phyloP scores from a whole-genome alignment of 2,888 invertebrate genomes.

The Halictus ligatus region DNA sequence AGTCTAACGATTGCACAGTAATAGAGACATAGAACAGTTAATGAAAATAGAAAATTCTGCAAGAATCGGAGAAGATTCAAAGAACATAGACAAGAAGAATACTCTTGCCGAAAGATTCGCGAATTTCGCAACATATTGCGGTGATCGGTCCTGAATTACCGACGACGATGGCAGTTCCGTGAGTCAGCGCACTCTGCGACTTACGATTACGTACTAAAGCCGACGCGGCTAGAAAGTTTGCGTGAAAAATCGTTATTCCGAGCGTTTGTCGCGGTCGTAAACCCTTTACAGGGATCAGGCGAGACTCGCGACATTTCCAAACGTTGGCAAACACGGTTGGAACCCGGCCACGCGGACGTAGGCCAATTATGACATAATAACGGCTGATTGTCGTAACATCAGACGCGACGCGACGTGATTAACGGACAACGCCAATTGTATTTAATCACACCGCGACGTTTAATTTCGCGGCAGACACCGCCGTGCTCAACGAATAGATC shows the following conservation, averaged over 20 bases:
- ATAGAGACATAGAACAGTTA: not conserved
- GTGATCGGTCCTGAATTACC: constrained; percentile 51
- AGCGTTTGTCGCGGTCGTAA: not conserved
- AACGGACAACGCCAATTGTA: not conserved
- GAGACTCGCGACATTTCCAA: not conserved
- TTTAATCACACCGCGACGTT: not conserved
- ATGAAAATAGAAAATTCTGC: not conserved
- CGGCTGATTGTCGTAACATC: constrained; percentile 1
- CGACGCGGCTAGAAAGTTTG: not conserved
- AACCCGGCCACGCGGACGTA: constrained; percentile 22
- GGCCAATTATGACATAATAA: constrained; percentile 35
- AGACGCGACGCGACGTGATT: not conserved
- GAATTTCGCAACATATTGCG: not conserved
- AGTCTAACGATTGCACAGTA: not conserved
- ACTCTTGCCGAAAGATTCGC: not conserved
- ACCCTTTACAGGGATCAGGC: not conserved
- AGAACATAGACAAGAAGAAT: not conserved
- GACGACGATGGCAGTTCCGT: constrained; percentile 41
- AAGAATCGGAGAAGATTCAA: not conserved
- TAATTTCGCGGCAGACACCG: not conserved
- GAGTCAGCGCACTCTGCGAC: constrained; percentile 54
- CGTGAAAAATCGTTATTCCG: constrained; percentile 1
- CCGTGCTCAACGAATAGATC: not conserved
- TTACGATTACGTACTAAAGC: constrained; percentile 27
- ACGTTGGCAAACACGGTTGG: constrained; percentile 31